Evolutionary conservation across 1,140 invertebrate species (phyloP), one percentile per base, ranked within the genome.

Genomic region (Ericerus pela): DNA sequence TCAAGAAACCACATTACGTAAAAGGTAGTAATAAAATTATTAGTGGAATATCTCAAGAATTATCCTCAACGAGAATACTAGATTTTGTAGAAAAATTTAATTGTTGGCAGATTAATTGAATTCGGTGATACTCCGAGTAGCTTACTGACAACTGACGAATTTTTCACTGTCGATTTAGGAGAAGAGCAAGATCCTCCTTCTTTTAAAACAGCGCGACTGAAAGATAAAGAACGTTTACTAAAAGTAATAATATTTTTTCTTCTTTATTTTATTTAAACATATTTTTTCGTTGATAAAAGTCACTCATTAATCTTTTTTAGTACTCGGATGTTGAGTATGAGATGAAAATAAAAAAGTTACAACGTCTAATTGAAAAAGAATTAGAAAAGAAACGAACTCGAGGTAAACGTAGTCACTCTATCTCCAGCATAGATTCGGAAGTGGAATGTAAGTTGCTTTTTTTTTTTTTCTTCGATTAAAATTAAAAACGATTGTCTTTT

Each of bases 121-220:
- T 99, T 99, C 71, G 88, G 90, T 1, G 89, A 92, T 41, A 98
- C 95, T 1, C 90, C 93, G 0, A 92, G 89, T 1, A 72, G 71
- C 60, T 74, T 75, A 53, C 71, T 99, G 22, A 96, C 94, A 0
- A 73, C 96, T 6, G 92, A 98, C 60, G 93, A 99, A 72, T 99
- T 99, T 67, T 89, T 96, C 81, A 87, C 81, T 0, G 88, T 98
- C 4, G 94, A 99, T 70, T 73, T 99, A 53, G 93, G 96, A 67
- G 89, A 95, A 63, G 92, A 96, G 65, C 88, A 93, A n/a, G 94
- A 97, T 73, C 95, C 95, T 26, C 92, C 92, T 0, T 85, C 88
- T 0, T 98, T 93, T 66, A 93, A 88, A 72, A 83, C 81, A 3
- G 88, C 90, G 0, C 75, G 89, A 43, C 82, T 84, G 67, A 88